Evolutionary conservation across 2,888 invertebrate species (phyloP), one percentile per base, ranked within the genome.

Genomic region (Stramonita haemastoma): DNA sequence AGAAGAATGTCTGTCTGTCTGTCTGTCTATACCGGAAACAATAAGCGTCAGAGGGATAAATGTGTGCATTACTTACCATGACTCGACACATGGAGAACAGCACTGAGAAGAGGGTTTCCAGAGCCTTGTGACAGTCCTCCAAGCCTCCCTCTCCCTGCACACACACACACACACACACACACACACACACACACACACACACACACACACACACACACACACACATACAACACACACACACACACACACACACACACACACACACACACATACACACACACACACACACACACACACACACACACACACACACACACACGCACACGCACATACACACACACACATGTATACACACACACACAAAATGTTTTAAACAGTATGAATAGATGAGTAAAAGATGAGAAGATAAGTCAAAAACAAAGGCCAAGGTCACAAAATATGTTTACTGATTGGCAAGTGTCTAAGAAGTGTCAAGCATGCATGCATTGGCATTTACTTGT

Each of bases 101-200:
- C 0, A 99, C 98, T 93, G 97, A 97, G 95, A 98, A 99, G 17
- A 99, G 97, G 0, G 99, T 98, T 92, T 98, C 97, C 89, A 99
- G 96, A 0, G 99, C 98, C 89, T 97, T 97, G 91, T 97, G 97
- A 94, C 98, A 98, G 95, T 99, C 99, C 60, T 97, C 97, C 4
- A 97, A 95, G 0, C 98, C 98, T 92, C 97, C 97, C 95, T 99
- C 99, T 79, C 99, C 99, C 97, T 96, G 89, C 8, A 94, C 34
- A 70, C 66, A 86, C 85, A 57, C 57, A 32, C 85, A 86, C 8
- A 81, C 73, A 79, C 34, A 34, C 34, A 79, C 34, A 34, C 22
- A 22, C 8, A 94, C 34, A 70, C 66, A 86, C 85, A 57, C 57
- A 32, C 85, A 86, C 8, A 81, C 73, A 79, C 34, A 34, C 34